Evolutionary conservation across 2,113 vertebrate genomes (phyloP).

Genomic region (Nibea albiflora): DNA sequence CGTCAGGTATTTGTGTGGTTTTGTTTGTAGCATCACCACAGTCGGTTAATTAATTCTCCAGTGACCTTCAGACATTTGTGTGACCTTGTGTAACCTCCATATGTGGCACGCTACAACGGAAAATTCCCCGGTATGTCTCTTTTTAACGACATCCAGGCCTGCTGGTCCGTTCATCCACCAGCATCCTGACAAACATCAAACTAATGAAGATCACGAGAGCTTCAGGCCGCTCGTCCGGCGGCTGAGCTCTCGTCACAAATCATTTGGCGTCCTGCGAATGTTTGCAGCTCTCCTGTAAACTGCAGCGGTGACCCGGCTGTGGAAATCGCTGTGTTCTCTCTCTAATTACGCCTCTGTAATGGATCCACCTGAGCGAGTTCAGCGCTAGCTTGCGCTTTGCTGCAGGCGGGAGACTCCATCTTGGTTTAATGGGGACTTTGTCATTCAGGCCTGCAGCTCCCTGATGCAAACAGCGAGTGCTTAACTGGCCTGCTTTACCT

Average conservation of each 20-base stretch:
- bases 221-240: too few species aligned
- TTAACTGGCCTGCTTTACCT: slow-evolving; percentile 46
- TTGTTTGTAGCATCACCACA: too few species aligned
- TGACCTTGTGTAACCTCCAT: too few species aligned
- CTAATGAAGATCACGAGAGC: background rate
- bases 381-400: slow-evolving; percentile 33
- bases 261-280: background rate
- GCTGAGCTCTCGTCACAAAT: background rate
- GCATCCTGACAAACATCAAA: too few species aligned
- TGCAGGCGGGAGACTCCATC: slow-evolving; percentile 69
- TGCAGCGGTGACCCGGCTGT: slow-evolving; percentile 25
- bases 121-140: too few species aligned
- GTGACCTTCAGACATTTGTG: too few species aligned
- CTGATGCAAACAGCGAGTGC: slow-evolving; percentile 49
- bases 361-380: slow-evolving; percentile 65
- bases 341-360: slow-evolving; percentile 62
- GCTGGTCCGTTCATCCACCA: background rate
- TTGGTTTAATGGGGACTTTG: slow-evolving; percentile 73
- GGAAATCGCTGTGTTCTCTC: slow-evolving; percentile 22
- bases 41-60: too few species aligned
- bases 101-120: too few species aligned
- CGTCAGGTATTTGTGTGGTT: too few species aligned
- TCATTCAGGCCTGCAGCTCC: slow-evolving; percentile 71
- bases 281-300: slow-evolving; percentile 34
- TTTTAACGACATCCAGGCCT: too few species aligned